Evolutionary conservation across 1,140 invertebrate species (phyloP), one percentile per base, ranked within the genome.

Genomic region (Tetragnatha versicolor): DNA sequence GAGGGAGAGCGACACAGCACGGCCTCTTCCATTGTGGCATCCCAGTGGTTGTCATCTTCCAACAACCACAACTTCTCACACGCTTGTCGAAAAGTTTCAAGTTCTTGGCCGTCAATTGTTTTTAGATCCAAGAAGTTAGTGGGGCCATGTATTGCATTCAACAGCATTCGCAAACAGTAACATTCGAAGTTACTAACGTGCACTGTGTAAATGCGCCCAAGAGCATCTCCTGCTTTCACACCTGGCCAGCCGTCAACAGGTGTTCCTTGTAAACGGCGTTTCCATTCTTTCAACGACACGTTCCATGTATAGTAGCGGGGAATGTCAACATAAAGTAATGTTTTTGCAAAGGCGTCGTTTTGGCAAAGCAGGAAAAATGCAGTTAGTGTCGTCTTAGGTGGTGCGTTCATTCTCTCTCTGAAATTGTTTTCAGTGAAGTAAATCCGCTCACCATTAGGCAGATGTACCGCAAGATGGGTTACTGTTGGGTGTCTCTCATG

Each of bases 131-230:
- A 78, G 83, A 85, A 88, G 61, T 72, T 84, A 58, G 53, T 85
- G 10, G 86, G 84, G 29, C 86, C 86, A 80, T 65, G 83, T 81
- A 88, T 75, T 81, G 88, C 69, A 81, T 88, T 82, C 61, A 88
- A 82, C 68, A 88, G 51, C 10, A 61, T 35, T 17, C 58, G 29
- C 29, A 61, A 37, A 61, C 58, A 61, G 12, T 35, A 61, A 35
- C 58, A 37, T 61, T 61, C 58, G 9, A 61, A 61, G 29, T 35
- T 31, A 12, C 58, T 35, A n/a, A 61, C 29, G 17, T 61, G 29
- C 29, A 61, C 58, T 7, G 9, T 35, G 33, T 61, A 61, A 10
- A 61, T 37, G 0, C 58, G 29, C 0, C 58, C 31, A 10, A 33
- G 17, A n/a, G 58, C 33, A 61, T 35, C 58, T 35, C 58, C 29